Percentiles rank a stretch among this genome's conserved stretches.
Evolutionary conservation across 2,113 vertebrate species (phyloP).

Genomic region (Sander lucioperca): DNA sequence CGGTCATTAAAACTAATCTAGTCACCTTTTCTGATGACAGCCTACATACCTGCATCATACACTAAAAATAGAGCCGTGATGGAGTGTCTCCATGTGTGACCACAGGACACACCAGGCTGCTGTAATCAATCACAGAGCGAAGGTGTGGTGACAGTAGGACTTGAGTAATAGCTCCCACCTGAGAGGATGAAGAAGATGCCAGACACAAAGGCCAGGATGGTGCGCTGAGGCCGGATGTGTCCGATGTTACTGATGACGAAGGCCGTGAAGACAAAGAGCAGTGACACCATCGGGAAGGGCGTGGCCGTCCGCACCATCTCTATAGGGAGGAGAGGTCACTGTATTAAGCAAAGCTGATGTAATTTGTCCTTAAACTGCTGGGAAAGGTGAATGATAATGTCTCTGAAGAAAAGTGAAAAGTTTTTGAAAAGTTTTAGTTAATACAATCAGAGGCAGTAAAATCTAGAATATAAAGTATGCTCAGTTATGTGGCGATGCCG

Average conservation of each 20-base stretch:
- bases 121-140: slow-evolving; percentile 50
- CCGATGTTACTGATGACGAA: slow-evolving; percentile 98
- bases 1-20: not conserved
- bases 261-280: slow-evolving; percentile 98
- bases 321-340: slow-evolving; percentile 62
- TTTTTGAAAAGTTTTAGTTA: not conserved
- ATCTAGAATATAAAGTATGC: not conserved
- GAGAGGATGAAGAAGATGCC: slow-evolving; percentile 99
- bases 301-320: slow-evolving; percentile 98
- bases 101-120: slow-evolving; percentile 41
- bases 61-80: slow-evolving; percentile 64
- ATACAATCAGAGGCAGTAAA: not conserved
- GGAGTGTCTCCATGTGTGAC: slow-evolving; percentile 52
- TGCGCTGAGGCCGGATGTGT: slow-evolving; percentile 95
- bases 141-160: slow-evolving; percentile 22
- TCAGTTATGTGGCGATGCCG: not conserved
- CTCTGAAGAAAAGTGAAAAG: not conserved
- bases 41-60: slow-evolving; percentile 42
- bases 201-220: slow-evolving; percentile 96
- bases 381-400: not conserved
- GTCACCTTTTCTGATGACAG: slow-evolving; percentile 36
- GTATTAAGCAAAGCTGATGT: slow-evolving; percentile 29
- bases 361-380: slow-evolving; percentile 17
- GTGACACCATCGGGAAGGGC: slow-evolving; percentile 95
- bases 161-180: slow-evolving; percentile 80